Base-by-base conservation (phyloP, 2,113 vertebrate genomes). In the Corydoras sp. region DNA sequence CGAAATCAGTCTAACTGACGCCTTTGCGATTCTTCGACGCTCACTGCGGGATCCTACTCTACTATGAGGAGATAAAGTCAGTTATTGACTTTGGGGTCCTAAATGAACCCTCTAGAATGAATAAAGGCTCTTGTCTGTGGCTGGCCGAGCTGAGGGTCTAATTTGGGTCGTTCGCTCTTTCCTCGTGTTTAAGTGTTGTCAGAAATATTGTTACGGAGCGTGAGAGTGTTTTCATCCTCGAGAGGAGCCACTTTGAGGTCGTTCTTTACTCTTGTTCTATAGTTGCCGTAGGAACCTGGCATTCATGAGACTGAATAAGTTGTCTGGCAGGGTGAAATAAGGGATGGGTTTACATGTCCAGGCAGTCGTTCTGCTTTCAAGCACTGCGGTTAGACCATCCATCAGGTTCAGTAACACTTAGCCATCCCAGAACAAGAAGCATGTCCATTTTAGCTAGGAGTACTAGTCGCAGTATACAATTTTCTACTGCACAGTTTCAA, bases 221-320 rank as follows among this genome's bases (percentile, higher is more conserved):
- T 48, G 74, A 76, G 74, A 78, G 68, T 78, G 65, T 81, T 76
- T 78, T 65, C 53, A 75, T 73, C 62, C 72, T 77, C 69, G 54
- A 71, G 69, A 71, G 69, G 49, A 65, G 53, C 43, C 55, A 73
- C 59, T 18, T 69, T 6, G 48, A 12, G 50, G 61, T 35, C 51
- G 66, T 43, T 60, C 14, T 66, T 30, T 18, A 32, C 10, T 12
- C 10, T 67, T 48, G 35, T 72, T 15, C 24, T 62, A 63, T 50
- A 2, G 73, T 83, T 67, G 65, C 35, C 61, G 65, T 82, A 55
- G 77, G 10, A 83, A 83, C 79, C 58, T 2, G 54, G 49, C 77
- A 72, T 72, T 70, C 15, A 10, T 2, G 48, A 65, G 59, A 58
- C 59, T 65, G 54, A 79, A 77, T 68, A 68, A 79, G 76, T 31